Evolutionary conservation across 2,888 invertebrate species (phyloP).

Genomic region (Epinotia demarniana): DNA sequence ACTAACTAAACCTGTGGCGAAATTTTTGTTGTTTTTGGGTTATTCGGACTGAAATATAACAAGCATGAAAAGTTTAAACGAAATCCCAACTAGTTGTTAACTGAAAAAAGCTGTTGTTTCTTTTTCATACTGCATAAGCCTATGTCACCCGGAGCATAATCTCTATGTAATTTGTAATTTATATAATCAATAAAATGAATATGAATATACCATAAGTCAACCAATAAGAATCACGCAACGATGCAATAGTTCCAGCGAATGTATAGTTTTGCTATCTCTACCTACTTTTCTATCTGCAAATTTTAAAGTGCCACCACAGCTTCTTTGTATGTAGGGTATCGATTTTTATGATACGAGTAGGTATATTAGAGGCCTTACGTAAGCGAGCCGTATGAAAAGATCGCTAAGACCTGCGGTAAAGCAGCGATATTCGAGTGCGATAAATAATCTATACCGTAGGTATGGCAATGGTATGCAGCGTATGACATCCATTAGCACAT

Average conservation of each 20-base stretch:
- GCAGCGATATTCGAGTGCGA: background rate
- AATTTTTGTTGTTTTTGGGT: background rate
- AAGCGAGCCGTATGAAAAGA: slow-evolving; percentile 15
- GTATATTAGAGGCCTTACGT: slow-evolving; percentile 19
- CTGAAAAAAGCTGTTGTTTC: too few species aligned
- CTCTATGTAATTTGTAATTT: too few species aligned
- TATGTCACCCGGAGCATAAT: too few species aligned
- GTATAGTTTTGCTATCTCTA: too few species aligned
- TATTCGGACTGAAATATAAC: background rate
- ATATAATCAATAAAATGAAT: too few species aligned
- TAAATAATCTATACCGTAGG: background rate
- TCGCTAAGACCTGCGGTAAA: slow-evolving; percentile 6
- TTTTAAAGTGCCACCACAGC: background rate
- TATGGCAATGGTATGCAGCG: too few species aligned
- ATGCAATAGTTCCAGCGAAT: too few species aligned
- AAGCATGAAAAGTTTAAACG: background rate
- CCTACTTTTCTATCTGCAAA: background rate
- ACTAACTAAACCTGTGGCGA: background rate
- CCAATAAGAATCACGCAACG: too few species aligned
- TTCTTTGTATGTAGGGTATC: slow-evolving; percentile 23
- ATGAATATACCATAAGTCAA: too few species aligned
- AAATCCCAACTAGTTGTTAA: too few species aligned
- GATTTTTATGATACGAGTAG: slow-evolving; percentile 10
- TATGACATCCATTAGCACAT: too few species aligned
- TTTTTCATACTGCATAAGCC: too few species aligned